These are phyloP conservation scores for Acanthacorydalis orientalis DNA, from an alignment of 2,888 invertebrate species.

Conservation along the genomic window DNA sequence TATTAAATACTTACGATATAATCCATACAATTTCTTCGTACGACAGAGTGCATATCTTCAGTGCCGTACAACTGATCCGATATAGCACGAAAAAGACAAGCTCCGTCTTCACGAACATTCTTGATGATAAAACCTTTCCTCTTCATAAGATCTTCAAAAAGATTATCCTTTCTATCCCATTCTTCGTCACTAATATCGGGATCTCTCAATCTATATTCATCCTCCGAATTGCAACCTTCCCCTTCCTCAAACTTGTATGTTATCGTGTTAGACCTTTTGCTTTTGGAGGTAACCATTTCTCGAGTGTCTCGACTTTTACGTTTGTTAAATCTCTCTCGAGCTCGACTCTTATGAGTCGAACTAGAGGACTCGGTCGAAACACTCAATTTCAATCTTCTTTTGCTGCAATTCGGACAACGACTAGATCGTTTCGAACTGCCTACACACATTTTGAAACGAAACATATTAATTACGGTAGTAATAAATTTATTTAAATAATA, in stretches of 20 bases:
- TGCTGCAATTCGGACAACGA: too few relatives aligned
- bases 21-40: slow-evolving; percentile 74
- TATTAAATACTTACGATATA: slow-evolving; percentile 52
- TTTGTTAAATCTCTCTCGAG: too few relatives aligned
- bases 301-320: too few relatives aligned
- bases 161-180: slow-evolving; percentile 37
- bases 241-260: slow-evolving; percentile 17
- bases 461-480: too few relatives aligned
- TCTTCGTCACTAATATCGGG: slow-evolving; percentile 3
- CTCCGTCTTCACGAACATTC: slow-evolving; percentile 75
- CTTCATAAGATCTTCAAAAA: slow-evolving; percentile 51
- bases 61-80: slow-evolving; percentile 83
- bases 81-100: slow-evolving; percentile 75
- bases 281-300: too few relatives aligned
- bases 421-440: too few relatives aligned
- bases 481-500: too few relatives aligned
- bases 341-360: too few relatives aligned
- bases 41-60: slow-evolving; percentile 72
- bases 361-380: too few relatives aligned
- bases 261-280: not conserved
- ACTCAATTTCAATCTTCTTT: too few relatives aligned
- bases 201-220: slow-evolving; percentile 20
- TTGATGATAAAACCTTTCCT: slow-evolving; percentile 64
- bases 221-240: slow-evolving; percentile 27
- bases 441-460: too few relatives aligned